Evolutionary conservation across 2,888 invertebrate genomes (phyloP), one percentile per base, ranked within the genome.

Genomic region (Altica lythri): DNA sequence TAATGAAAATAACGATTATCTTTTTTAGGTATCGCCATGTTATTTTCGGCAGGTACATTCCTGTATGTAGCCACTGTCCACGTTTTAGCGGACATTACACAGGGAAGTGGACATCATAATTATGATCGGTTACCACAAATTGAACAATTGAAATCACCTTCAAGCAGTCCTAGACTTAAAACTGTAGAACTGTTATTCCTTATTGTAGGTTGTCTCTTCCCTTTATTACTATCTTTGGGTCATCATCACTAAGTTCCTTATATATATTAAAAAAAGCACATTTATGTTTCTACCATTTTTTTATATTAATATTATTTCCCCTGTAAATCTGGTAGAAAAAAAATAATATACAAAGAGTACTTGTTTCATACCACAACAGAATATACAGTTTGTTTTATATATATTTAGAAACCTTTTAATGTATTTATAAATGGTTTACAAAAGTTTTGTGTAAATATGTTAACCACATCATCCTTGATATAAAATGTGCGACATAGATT

Each of bases 31-130:
- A 86, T 98, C 54, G 95, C 98, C 0, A 96, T 99, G 96, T 78
- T 99, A 25, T 99, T 99, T 77, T 97, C 97, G 34, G 99, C 97
- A 0, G 99, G 99, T 0, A 99, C 99, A 9, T 99, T 99, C 78
- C 81, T 99, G 0, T 99, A 98, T 74, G 99, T 99, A 1, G 95
- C 99, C 0, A 98, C 98, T 0, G 97, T 99, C 0, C 99, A 99
- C 75, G 97, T 99, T 0, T 75, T 99, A 42, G 98, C 99, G 0
- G 99, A 99, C 75, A 79, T 99, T 5, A 92, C 90, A 48, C 81
- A 84, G 53, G 78, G 80, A 9, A 14, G 29, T 10, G 12, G 32
- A 4, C 57, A 12, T 9, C 29, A 25, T 9, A 44, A 30, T 30
- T 55, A 55, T 9, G 51, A 55, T 19, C 34, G 29, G 12, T 43